Conservation (phyloP, 2,797 vertebrate species). For the Sparus aurata region DNA sequence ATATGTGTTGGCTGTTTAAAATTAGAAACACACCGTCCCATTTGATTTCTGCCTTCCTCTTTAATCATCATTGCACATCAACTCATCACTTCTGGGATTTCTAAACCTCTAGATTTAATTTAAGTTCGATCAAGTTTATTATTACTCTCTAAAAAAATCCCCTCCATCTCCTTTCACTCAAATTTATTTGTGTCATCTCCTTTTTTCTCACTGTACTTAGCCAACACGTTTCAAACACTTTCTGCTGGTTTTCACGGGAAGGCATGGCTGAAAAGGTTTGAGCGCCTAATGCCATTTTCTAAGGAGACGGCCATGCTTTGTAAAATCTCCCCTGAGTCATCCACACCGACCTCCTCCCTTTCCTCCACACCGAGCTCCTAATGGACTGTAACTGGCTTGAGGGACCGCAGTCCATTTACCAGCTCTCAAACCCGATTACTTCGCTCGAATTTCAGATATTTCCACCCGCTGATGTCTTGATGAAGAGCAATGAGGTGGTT, state of each 20-base stretch:
- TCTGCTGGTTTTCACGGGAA: neutral
- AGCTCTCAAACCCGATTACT: conserved; percentile 57
- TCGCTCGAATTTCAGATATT: conserved; percentile 36
- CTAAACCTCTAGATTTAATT: conserved; percentile 47
- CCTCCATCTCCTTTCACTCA: neutral
- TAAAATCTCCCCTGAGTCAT: conserved; percentile 41
- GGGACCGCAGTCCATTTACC: conserved; percentile 52
- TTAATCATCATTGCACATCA: conserved; percentile 9
- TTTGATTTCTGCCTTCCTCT: conserved; percentile 8
- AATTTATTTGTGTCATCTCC: conserved; percentile 2
- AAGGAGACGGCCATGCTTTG: conserved; percentile 34
- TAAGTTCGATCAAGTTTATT: conserved; percentile 21
- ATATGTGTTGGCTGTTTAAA: neutral
- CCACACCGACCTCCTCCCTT: conserved; percentile 16
- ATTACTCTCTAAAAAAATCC: neutral
- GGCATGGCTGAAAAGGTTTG: conserved; percentile 25
- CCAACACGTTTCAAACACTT: neutral
- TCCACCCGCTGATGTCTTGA: conserved; percentile 28
- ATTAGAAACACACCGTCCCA: conserved; percentile 1
- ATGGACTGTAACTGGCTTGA: conserved; percentile 56
- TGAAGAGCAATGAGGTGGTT: conserved; percentile 51
- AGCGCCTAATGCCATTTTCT: conserved; percentile 39
- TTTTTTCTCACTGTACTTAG: conserved; percentile 26
- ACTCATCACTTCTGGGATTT: neutral
- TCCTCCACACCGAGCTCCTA: conserved; percentile 40